phyloP scores from a whole-genome alignment of 2,797 vertebrate genomes.

The Enteromius afrohamiltoni region DNA sequence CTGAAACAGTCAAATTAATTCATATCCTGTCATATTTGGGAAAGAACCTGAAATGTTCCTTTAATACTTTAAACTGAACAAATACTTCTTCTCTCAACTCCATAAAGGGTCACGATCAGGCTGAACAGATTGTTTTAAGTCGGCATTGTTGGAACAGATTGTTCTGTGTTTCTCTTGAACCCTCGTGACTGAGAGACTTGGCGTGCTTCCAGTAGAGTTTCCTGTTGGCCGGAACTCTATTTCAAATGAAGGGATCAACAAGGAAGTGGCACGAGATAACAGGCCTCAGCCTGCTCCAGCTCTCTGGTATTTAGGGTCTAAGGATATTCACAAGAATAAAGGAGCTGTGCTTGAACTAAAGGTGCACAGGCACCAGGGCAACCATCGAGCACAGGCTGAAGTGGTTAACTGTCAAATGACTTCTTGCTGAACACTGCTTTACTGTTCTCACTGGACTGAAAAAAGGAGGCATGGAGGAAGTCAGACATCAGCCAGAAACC shows the following conservation, averaged over 20 bases:
- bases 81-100: background rate
- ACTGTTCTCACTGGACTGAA: constrained; percentile 41
- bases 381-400: constrained; percentile 19
- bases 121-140: background rate
- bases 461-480: background rate
- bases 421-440: constrained; percentile 37
- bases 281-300: constrained; percentile 27
- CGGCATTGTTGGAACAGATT: constrained; percentile 59
- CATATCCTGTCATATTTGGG: background rate
- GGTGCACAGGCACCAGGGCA: background rate
- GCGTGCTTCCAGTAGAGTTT: constrained; percentile 70
- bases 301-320: constrained; percentile 17
- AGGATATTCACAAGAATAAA: background rate
- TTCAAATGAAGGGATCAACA: constrained; percentile 53
- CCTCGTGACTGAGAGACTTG: constrained; percentile 57
- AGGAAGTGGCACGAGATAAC: constrained; percentile 65
- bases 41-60: background rate
- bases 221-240: constrained; percentile 67
- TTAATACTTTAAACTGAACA: background rate
- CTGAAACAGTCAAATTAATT: background rate
- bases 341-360: constrained; percentile 16
- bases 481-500: background rate
- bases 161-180: constrained; percentile 62
- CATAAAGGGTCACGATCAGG: background rate
- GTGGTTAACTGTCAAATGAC: background rate